Conservation (phyloP, 2,113 vertebrate genomes). For the Siniperca knerii region DNA sequence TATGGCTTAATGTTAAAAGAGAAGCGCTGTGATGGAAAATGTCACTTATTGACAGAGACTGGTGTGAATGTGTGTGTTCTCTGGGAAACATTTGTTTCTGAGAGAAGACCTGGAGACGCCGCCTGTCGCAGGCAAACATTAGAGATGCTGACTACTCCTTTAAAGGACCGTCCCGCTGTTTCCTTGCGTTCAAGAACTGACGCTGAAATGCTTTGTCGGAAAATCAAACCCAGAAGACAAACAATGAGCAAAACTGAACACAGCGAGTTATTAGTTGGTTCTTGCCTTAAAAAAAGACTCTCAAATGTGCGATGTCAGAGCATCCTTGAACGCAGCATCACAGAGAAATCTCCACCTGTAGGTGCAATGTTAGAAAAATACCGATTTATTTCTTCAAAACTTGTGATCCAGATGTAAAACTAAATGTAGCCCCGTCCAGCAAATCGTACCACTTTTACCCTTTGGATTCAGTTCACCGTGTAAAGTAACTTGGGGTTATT, state of each 20-base stretch:
- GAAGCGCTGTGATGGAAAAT: conserved; percentile 45
- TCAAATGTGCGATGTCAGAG: neutral
- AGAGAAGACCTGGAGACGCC: neutral
- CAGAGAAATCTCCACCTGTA: no score
- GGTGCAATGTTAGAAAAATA: no score
- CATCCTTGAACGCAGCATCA: neutral
- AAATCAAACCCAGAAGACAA: neutral
- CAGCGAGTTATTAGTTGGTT: neutral
- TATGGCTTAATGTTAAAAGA: conserved; percentile 53
- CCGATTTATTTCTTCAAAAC: no score
- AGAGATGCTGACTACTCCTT: neutral
- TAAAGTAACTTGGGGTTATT: no score
- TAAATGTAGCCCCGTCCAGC: no score
- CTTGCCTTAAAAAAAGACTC: neutral
- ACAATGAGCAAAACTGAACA: neutral
- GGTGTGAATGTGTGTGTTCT: conserved; percentile 26
- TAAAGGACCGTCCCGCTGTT: neutral
- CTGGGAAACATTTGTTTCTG: conserved; percentile 32
- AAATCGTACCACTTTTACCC: no score
- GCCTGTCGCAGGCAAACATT: conserved; percentile 27
- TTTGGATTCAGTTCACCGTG: no score
- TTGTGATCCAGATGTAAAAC: no score
- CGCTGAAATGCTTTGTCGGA: neutral
- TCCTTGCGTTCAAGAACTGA: neutral
- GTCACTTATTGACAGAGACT: conserved; percentile 58